A percentile compares a stretch with the other conserved stretches of the same genome.
Conservation (phyloP, 2,797 vertebrate genomes). For the Parauchenoglanis ngamensis region DNA sequence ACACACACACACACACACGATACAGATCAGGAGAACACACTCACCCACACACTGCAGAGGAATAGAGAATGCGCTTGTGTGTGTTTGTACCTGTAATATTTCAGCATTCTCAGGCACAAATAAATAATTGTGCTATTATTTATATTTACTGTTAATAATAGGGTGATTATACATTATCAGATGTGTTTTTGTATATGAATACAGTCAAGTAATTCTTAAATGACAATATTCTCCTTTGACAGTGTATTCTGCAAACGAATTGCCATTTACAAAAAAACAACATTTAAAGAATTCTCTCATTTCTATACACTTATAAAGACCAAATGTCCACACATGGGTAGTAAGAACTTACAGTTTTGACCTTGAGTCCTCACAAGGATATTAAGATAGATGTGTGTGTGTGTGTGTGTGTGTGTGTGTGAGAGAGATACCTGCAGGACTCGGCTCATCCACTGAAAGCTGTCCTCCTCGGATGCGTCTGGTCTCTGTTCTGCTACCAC, state of each 20-base stretch:
- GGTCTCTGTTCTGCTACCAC: slow-evolving; percentile 96
- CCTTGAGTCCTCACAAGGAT: background rate
- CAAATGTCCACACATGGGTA: background rate
- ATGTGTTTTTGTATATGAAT: background rate
- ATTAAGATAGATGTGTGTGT: background rate
- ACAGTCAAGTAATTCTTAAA: background rate
- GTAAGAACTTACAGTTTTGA: background rate
- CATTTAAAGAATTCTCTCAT: too few relatives aligned
- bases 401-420: slow-evolving; percentile 4
- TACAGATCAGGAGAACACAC: background rate
- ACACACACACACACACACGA: background rate
- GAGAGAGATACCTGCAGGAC: slow-evolving; percentile 84
- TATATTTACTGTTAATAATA: background rate
- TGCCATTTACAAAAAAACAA: too few relatives aligned
- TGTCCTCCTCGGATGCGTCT: slow-evolving; percentile 94
- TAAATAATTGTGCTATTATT: background rate
- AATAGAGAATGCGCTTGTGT: background rate
- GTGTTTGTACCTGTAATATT: background rate
- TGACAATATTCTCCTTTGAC: background rate
- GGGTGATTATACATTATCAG: background rate
- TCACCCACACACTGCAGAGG: background rate
- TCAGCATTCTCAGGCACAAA: background rate
- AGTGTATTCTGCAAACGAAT: background rate
- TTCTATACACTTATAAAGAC: background rate
- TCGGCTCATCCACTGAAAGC: slow-evolving; percentile 98